Conservation (phyloP, 2,888 invertebrate species). For the Heliconius hortense region DNA sequence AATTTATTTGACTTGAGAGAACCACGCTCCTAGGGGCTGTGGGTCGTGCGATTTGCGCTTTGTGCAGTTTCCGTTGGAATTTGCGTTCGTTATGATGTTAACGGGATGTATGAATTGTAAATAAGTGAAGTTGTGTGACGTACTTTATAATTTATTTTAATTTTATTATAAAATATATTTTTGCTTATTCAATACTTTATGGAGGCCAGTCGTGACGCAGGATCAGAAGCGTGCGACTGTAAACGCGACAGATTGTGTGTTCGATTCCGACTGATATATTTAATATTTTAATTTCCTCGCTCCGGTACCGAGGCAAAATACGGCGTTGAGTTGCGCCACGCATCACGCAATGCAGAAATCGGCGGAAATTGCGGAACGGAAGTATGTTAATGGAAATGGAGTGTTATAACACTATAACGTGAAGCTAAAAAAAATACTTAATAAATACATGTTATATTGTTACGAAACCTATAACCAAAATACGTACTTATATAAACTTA, state of each 20-base stretch:
- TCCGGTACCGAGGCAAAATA: neutral
- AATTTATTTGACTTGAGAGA: constrained; percentile 44
- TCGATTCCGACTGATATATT: neutral
- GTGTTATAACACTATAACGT: neutral
- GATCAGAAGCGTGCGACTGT: too few species aligned
- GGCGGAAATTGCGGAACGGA: neutral
- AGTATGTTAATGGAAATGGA: neutral
- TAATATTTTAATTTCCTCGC: neutral
- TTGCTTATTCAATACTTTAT: neutral
- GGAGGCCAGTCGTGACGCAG: too few species aligned
- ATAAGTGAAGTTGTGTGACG: constrained; percentile 10
- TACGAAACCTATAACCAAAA: neutral
- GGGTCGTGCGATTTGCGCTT: constrained; percentile 35
- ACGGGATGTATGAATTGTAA: constrained; percentile 39
- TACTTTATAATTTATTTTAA: neutral
- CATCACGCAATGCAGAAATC: neutral
- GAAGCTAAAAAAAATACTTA: too few species aligned
- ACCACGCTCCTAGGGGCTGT: constrained; percentile 28
- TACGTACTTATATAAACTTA: neutral
- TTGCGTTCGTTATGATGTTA: constrained; percentile 39
- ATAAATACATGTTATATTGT: too few species aligned
- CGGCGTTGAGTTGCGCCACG: too few species aligned
- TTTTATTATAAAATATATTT: neutral
- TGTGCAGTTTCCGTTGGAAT: constrained; percentile 31
- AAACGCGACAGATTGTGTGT: too few species aligned